These are phyloP conservation scores for Archivesica marissinica DNA, from an alignment of 1,140 invertebrate genomes.

Conservation along the genomic window DNA sequence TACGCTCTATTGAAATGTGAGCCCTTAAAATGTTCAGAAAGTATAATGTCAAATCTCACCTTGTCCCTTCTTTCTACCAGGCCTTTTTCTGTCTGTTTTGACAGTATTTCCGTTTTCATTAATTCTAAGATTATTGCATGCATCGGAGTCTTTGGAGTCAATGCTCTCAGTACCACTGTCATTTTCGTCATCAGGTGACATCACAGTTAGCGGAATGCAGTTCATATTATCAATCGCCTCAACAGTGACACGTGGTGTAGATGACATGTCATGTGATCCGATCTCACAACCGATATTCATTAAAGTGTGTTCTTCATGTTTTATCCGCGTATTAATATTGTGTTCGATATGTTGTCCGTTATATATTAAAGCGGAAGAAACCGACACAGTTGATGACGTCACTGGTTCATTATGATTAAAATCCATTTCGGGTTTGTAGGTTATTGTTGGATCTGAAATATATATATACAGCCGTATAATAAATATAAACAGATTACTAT, in stretches of 20 bases:
- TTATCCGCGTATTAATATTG: not conserved
- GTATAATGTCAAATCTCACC: slow-evolving; percentile 57
- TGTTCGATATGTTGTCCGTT: not conserved
- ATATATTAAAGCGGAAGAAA: not conserved
- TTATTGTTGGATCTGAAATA: slow-evolving; percentile 43
- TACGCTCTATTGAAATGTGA: too few species aligned
- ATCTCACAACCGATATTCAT: slow-evolving; percentile 30
- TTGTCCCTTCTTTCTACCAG: slow-evolving; percentile 76
- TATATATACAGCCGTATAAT: too few species aligned
- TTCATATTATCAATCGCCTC: slow-evolving; percentile 13
- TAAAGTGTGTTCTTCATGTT: not conserved
- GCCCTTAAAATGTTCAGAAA: not conserved
- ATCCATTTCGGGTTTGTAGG: slow-evolving; percentile 52
- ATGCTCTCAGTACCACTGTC: slow-evolving; percentile 61
- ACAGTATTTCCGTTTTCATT: slow-evolving; percentile 16
- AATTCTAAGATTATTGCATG: slow-evolving; percentile 18
- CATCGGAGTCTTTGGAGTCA: slow-evolving; percentile 54
- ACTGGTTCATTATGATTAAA: slow-evolving; percentile 39
- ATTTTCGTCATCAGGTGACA: slow-evolving; percentile 56
- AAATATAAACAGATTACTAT: too few species aligned
- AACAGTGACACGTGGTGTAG: slow-evolving; percentile 34
- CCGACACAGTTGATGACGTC: slow-evolving; percentile 14
- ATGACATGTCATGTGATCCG: not conserved
- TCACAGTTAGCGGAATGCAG: slow-evolving; percentile 58
- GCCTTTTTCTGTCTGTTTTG: slow-evolving; percentile 64